Base-by-base conservation (phyloP, 2,113 vertebrate species). In the Spilogale gracilis region DNA sequence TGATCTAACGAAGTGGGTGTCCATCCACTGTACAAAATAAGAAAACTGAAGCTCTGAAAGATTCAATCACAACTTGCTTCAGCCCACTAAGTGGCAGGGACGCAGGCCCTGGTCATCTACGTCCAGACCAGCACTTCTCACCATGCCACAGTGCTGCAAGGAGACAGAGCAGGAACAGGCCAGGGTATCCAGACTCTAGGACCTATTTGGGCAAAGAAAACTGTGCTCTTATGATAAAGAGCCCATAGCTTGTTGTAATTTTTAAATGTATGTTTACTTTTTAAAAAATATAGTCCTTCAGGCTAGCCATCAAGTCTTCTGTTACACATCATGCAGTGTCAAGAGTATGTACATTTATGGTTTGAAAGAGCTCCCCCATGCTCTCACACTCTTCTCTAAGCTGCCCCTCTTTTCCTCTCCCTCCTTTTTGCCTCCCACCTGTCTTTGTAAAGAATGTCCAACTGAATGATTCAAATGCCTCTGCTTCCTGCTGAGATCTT, bases 31-130 rank as follows among this genome's bases (percentile, higher is more conserved):
- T 48, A 82, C 13, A 95, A 84, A 84, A 89, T 17, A 8, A 95
- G 69, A 32, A 91, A 91, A 93, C 43, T 23, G 83, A 95, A 80
- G 61, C 50, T 91, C 89, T 89, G 73, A 84, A 84, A 89, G 48
- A 58, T 58, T 48, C 60, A 81, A 50, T 16, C 25, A 30, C 11
- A 67, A 85, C 27, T 58, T 61, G 56, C 38, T 54, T 18, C 79
- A 88, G 2, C 69, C 71, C 38, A 43, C 13, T 50, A 23, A 18
- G 25, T 9, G 18, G 27, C 23, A 89, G 63, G 48, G 50, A 83
- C 58, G 48, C 56, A n/a, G 61, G 63, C 5, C 3, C 3, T 56
- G 30, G 12, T 25, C 17, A 71, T 9, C 17, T 17, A 25, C n/a
- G 30, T 84, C 38, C 43, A 84, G 71, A 73, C 13, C 5, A 21